These are phyloP conservation scores for Euproctis similis DNA, from an alignment of 2,888 invertebrate species.

Conservation along the genomic window DNA sequence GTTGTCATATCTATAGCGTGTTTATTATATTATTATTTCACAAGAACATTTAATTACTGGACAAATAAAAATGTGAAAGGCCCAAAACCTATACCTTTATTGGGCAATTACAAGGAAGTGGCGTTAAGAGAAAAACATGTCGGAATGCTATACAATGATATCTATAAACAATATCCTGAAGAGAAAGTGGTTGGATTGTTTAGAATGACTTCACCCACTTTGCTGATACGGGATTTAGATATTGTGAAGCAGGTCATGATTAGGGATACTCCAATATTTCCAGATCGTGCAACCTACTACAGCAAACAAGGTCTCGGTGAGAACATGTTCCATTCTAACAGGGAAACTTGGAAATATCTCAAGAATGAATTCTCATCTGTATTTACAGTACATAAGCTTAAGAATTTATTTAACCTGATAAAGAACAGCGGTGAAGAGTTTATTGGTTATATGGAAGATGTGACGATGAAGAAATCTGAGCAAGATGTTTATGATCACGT, in stretches of 20 bases:
- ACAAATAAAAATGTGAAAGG: conserved; percentile 31
- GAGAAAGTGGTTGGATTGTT: conserved; percentile 43
- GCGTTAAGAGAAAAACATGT: conserved; percentile 25
- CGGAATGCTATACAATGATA: conserved; percentile 26
- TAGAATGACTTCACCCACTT: conserved; percentile 33
- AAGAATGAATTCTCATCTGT: conserved; percentile 34
- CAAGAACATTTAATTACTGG: conserved; percentile 19
- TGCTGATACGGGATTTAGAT: conserved; percentile 42
- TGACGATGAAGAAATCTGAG: conserved; percentile 13
- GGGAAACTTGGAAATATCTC: conserved; percentile 31
- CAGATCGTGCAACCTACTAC: conserved; percentile 34
- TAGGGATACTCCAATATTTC: conserved; percentile 41
- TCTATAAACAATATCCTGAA: conserved; percentile 39
- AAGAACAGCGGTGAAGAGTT: conserved; percentile 29
- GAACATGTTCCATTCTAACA: conserved; percentile 39
- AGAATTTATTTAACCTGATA: conserved; percentile 28
- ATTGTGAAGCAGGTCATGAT: conserved; percentile 38
- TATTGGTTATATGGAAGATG: conserved; percentile 24
- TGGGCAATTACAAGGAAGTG: conserved; percentile 27
- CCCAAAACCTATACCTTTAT: conserved; percentile 32
- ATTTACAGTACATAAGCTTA: conserved; percentile 41
- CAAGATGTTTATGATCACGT: conserved; percentile 21
- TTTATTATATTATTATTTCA: conserved; percentile 15
- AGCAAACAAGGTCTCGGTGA: conserved; percentile 34
- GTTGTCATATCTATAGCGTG: conserved; percentile 4